phyloP scores from a whole-genome alignment of 2,797 vertebrate species.

The Clamator glandarius region DNA sequence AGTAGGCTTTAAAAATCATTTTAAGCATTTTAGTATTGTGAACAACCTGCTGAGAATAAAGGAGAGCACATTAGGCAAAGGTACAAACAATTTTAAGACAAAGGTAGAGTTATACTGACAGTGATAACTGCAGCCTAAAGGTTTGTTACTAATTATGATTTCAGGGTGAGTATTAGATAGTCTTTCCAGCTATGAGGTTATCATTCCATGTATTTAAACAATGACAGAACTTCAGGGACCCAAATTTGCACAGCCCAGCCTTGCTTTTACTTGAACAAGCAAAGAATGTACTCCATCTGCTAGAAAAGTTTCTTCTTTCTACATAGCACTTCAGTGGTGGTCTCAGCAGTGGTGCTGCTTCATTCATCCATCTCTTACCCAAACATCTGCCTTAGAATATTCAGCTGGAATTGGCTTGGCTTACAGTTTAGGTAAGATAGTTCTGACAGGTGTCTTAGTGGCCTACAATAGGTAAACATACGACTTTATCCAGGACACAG shows the following conservation, averaged over 20 bases:
- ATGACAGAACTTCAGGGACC: not conserved
- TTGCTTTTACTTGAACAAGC: not conserved
- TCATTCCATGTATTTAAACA: not conserved
- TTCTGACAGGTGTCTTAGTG: not conserved
- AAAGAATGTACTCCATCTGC: not conserved
- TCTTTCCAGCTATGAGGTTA: not conserved
- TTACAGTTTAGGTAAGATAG: not conserved
- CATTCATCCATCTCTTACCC: not conserved
- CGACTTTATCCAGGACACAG: not conserved
- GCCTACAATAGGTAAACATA: not conserved
- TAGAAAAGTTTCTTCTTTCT: not conserved
- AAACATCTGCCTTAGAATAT: not conserved
- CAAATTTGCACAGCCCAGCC: not conserved
- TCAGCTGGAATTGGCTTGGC: not conserved
- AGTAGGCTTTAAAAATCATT: not conserved
- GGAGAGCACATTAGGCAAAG: not conserved
- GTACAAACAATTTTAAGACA: not conserved
- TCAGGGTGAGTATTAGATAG: not conserved
- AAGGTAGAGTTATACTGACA: not conserved
- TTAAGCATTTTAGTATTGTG: not conserved
- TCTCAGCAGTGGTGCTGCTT: not conserved
- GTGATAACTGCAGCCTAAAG: not conserved
- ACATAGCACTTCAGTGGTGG: not conserved
- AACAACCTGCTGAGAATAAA: not conserved
- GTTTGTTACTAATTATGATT: not conserved